A percentile compares a stretch with the other conserved stretches of the same genome.
Evolutionary conservation across 2,113 vertebrate species (phyloP).

Genomic region (Engraulis encrasicolus): DNA sequence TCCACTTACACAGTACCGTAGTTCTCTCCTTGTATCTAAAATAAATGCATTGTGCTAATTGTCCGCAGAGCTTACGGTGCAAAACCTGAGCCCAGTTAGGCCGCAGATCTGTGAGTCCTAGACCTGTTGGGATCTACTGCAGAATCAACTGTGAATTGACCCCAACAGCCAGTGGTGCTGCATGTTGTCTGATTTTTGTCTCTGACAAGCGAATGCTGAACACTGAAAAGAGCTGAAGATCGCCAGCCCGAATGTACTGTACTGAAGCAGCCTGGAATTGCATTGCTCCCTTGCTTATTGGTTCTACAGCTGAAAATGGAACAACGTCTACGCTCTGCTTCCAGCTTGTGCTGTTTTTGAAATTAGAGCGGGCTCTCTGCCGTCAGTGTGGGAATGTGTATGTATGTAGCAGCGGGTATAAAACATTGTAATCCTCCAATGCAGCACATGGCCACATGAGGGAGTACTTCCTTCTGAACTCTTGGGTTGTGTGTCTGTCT

Average conservation of each 20-base stretch:
- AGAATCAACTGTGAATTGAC: not conserved
- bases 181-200: not conserved
- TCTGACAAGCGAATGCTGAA: too few relatives aligned
- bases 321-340: not conserved
- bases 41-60: too few relatives aligned
- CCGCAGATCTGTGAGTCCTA: not conserved
- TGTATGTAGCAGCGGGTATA: not conserved
- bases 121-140: not conserved
- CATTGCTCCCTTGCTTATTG: not conserved
- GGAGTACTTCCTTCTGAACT: not conserved
- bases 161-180: not conserved
- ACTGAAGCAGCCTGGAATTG: not conserved
- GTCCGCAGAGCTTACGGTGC: not conserved
- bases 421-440: conserved; percentile 5
- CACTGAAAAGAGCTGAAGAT: not conserved
- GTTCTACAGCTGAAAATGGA: not conserved
- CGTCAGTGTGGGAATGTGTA: not conserved
- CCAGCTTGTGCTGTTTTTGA: not conserved
- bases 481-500: too few relatives aligned
- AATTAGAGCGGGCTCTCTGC: not conserved
- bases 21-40: not conserved
- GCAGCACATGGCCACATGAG: conserved; percentile 13
- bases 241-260: not conserved
- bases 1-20: not conserved
- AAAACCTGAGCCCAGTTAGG: not conserved